Conservation (phyloP, 1,140 invertebrate genomes). For the Babylonia areolata region DNA sequence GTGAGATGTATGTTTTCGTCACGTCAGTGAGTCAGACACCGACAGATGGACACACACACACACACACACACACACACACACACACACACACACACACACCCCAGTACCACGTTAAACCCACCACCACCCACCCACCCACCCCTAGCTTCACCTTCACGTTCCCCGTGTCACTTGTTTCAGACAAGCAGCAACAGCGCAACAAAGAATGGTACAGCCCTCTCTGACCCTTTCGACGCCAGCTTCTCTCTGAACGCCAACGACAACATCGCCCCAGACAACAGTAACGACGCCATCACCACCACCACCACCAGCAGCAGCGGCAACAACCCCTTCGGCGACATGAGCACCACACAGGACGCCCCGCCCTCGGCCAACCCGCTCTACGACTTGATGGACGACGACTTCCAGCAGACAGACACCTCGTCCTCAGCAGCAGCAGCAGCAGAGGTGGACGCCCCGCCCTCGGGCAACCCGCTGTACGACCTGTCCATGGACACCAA, state of each 20-base stretch:
- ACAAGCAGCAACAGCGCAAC: conserved; percentile 26
- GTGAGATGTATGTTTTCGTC: too few species aligned
- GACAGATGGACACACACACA: too few species aligned
- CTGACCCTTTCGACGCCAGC: conserved; percentile 35
- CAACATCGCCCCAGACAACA: neutral
- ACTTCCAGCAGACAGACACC: neutral
- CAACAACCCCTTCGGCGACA: conserved; percentile 45
- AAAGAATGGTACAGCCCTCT: conserved; percentile 34
- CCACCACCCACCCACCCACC: too few species aligned
- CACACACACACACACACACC: too few species aligned
- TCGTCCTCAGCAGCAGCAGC: neutral
- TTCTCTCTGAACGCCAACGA: conserved; percentile 28
- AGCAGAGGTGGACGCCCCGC: neutral
- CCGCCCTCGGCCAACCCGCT: conserved; percentile 47
- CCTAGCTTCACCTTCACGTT: too few species aligned
- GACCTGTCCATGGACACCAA: conserved; percentile 40
- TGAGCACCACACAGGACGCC: conserved; percentile 25
- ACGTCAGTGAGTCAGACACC: too few species aligned
- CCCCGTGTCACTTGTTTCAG: too few species aligned
- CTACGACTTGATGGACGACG: conserved; percentile 46
- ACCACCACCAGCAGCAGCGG: neutral
- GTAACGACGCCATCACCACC: conserved; percentile 31
- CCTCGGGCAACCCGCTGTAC: conserved; percentile 36
- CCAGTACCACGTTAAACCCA: too few species aligned
- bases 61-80: too few species aligned